Percentiles rank a stretch among this genome's conserved stretches.
phyloP scores from a whole-genome alignment of 2,797 vertebrate species.

The Clarias fuscus region DNA sequence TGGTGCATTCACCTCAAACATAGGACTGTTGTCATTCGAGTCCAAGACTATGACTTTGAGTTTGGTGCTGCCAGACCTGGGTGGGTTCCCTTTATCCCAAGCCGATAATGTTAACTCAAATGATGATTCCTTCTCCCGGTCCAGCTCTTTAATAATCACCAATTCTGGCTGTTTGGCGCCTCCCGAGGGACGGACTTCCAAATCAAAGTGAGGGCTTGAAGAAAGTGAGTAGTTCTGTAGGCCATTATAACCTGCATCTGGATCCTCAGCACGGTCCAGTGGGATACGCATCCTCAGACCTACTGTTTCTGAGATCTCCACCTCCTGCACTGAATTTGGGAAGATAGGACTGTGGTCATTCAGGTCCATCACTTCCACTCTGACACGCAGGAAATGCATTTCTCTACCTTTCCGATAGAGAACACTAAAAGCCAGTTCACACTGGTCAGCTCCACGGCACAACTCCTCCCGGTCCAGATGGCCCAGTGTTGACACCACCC shows the following conservation, averaged over 20 bases:
- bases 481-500: slow-evolving; percentile 79
- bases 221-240: slow-evolving; percentile 83
- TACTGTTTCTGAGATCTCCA: slow-evolving; percentile 89
- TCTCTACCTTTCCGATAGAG: slow-evolving; percentile 76
- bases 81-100: slow-evolving; percentile 85
- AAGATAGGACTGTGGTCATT: slow-evolving; percentile 89
- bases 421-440: slow-evolving; percentile 84
- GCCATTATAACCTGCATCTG: slow-evolving; percentile 79
- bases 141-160: slow-evolving; percentile 86
- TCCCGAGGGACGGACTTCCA: slow-evolving; percentile 80
- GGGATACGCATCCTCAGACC: slow-evolving; percentile 84
- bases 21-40: slow-evolving; percentile 91
- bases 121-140: slow-evolving; percentile 82
- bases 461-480: slow-evolving; percentile 87
- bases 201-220: slow-evolving; percentile 82
- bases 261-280: slow-evolving; percentile 85
- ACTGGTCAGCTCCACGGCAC: slow-evolving; percentile 80
- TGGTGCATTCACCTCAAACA: slow-evolving; percentile 81
- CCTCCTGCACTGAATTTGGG: slow-evolving; percentile 78
- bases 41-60: slow-evolving; percentile 84
- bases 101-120: slow-evolving; percentile 82
- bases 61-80: slow-evolving; percentile 83
- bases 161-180: slow-evolving; percentile 84
- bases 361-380: slow-evolving; percentile 85
- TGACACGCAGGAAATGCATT: slow-evolving; percentile 82